Conservation (phyloP, 2,888 invertebrate species). For the Hydrotaea cyrtoneurina region DNA sequence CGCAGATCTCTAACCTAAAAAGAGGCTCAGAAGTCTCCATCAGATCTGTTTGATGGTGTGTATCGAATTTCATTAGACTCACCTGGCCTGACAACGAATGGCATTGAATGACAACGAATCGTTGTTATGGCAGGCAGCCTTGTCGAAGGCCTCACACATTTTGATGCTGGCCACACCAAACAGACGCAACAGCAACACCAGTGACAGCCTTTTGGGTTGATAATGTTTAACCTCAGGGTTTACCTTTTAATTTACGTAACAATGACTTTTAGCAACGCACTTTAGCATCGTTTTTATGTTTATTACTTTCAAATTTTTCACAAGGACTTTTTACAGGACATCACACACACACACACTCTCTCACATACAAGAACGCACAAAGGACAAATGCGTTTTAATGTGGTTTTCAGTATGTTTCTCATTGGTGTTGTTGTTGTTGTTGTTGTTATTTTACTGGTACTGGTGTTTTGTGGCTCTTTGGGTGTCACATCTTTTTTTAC, state of each 20-base stretch:
- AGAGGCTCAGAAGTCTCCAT: too few species aligned
- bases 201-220: not conserved
- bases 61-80: too few species aligned
- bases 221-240: conserved; percentile 50
- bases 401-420: not conserved
- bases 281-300: not conserved
- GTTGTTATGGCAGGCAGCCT: too few species aligned
- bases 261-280: conserved; percentile 3
- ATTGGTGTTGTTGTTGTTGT: too few species aligned
- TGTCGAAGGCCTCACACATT: too few species aligned
- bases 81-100: too few species aligned
- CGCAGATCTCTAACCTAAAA: too few species aligned
- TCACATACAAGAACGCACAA: not conserved
- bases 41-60: too few species aligned
- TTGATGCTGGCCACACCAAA: not conserved
- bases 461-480: conserved; percentile 3
- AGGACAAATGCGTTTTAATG: conserved; percentile 8
- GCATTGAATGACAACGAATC: too few species aligned
- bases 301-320: not conserved
- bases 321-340: not conserved
- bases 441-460: not conserved
- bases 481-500: not conserved
- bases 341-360: too few species aligned
- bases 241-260: conserved; percentile 48
- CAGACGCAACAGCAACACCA: not conserved